phyloP scores from a whole-genome alignment of 2,888 invertebrate genomes.

The Caradrina kadenii region DNA sequence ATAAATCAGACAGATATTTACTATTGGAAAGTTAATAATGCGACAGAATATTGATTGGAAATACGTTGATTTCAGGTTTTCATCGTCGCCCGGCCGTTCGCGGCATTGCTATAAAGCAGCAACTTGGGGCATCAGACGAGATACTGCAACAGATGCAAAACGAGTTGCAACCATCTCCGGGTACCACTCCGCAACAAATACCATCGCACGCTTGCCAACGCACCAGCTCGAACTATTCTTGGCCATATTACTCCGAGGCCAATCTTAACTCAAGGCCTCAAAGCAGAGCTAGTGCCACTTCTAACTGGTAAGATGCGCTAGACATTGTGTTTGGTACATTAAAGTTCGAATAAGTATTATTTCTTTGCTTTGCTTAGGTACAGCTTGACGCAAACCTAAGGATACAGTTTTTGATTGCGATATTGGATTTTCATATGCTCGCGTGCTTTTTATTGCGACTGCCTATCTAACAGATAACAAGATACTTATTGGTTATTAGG shows the following conservation, averaged over 20 bases:
- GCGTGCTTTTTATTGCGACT: conserved; percentile 27
- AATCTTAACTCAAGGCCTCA: conserved; percentile 86
- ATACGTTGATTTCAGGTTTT: conserved; percentile 87
- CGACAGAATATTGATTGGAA: background rate
- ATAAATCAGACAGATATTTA: no score
- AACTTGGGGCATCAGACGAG: conserved; percentile 95
- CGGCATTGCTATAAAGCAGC: conserved; percentile 94
- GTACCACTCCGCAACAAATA: conserved; percentile 70
- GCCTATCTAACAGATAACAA: conserved; percentile 7
- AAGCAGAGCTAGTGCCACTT: conserved; percentile 81
- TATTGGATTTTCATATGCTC: conserved; percentile 6
- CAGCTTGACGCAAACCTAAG: background rate
- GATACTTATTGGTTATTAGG: conserved; percentile 18
- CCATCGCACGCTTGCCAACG: conserved; percentile 83
- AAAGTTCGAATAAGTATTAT: background rate
- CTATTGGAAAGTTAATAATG: no score
- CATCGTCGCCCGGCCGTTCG: conserved; percentile 96
- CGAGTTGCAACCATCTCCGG: conserved; percentile 88
- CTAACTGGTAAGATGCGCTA: conserved; percentile 78
- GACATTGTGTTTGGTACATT: background rate
- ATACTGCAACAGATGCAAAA: conserved; percentile 95
- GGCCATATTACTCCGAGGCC: conserved; percentile 93
- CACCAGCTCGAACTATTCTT: conserved; percentile 87
- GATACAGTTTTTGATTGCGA: conserved; percentile 14
- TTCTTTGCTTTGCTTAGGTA: conserved; percentile 12